Percentiles rank a stretch among this genome's conserved stretches.
These are phyloP conservation scores for Meiosimyza platycephala DNA, from an alignment of 2,888 invertebrate genomes.

Conservation along the genomic window DNA sequence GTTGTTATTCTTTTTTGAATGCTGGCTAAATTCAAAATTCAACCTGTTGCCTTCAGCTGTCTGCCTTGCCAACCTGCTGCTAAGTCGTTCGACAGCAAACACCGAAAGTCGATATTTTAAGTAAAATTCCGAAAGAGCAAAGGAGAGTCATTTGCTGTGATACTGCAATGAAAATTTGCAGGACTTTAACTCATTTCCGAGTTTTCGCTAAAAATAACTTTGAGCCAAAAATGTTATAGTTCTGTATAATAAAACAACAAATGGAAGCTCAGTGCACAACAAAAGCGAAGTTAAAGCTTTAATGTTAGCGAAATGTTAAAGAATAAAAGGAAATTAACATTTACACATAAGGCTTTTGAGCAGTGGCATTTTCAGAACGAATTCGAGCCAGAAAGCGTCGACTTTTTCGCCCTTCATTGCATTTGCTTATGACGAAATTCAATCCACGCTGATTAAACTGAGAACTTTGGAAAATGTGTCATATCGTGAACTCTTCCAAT, in stretches of 20 bases:
- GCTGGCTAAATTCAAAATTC: not conserved
- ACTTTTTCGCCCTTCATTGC: too few relatives aligned
- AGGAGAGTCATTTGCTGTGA: not conserved
- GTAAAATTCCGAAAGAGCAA: not conserved
- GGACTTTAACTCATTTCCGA: not conserved
- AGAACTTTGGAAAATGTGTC: too few relatives aligned
- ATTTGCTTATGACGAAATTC: too few relatives aligned
- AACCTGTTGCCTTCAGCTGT: constrained; percentile 11
- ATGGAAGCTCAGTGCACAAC: not conserved
- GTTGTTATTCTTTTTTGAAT: not conserved
- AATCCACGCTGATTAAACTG: too few relatives aligned
- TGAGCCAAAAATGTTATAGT: not conserved
- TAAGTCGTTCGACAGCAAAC: not conserved
- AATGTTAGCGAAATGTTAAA: not conserved
- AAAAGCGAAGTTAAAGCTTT: not conserved
- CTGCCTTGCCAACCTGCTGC: not conserved
- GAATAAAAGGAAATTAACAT: too few relatives aligned
- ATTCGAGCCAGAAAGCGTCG: too few relatives aligned
- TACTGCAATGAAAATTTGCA: not conserved
- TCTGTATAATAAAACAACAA: not conserved
- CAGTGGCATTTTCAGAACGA: too few relatives aligned
- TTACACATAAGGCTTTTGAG: too few relatives aligned
- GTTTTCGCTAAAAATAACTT: not conserved
- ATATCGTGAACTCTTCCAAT: too few relatives aligned
- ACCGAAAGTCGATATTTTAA: not conserved